A percentile compares a stretch with the other conserved stretches of the same genome.
These are phyloP conservation scores for Oncopodura yosiiana DNA, from an alignment of 1,140 invertebrate species.

Conservation along the genomic window DNA sequence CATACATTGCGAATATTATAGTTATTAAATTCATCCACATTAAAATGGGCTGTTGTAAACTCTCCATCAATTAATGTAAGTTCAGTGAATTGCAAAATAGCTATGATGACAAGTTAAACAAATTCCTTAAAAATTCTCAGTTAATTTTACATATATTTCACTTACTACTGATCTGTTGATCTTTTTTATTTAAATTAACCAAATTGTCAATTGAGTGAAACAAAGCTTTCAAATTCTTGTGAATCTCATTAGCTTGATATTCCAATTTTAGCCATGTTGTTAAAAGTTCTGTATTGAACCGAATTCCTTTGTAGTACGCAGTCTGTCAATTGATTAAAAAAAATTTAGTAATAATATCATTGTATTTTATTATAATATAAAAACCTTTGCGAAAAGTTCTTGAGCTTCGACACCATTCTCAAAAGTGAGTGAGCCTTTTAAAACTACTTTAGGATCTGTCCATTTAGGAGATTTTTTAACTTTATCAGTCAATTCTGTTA, in stretches of 20 bases:
- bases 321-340: not conserved
- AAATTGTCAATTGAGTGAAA: slow-evolving; percentile 1
- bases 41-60: not conserved
- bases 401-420: not conserved
- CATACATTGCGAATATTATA: not conserved
- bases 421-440: slow-evolving; percentile 12
- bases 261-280: slow-evolving; percentile 3
- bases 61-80: not conserved
- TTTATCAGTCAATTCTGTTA: not conserved
- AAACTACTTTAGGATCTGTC: slow-evolving; percentile 9
- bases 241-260: not conserved
- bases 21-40: not conserved
- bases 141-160: not conserved
- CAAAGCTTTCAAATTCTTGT: too few species aligned
- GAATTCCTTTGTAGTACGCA: not conserved
- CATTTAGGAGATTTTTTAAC: slow-evolving; percentile 10
- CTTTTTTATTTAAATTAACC: not conserved
- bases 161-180: not conserved
- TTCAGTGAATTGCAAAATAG: not conserved
- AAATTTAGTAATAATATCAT: not conserved
- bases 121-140: not conserved
- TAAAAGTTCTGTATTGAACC: not conserved
- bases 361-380: not conserved
- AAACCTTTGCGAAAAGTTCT: not conserved
- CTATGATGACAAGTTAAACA: not conserved